These are phyloP conservation scores for Brachylomia viminalis DNA, from an alignment of 2,888 invertebrate species.

Conservation along the genomic window DNA sequence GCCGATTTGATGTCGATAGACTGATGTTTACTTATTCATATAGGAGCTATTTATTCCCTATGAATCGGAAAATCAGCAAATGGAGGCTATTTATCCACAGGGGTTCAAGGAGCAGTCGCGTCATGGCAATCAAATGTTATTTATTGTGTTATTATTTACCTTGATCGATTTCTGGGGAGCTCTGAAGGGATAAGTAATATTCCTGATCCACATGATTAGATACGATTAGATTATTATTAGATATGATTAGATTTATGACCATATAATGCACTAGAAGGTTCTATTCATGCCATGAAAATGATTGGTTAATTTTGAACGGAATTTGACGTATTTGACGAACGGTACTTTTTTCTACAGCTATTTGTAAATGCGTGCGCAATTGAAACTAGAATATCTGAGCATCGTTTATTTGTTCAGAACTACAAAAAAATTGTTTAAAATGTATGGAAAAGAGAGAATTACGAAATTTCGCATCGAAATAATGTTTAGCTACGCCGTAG, in stretches of 20 bases:
- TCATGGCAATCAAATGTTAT: slow-evolving; percentile 55
- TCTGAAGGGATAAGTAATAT: slow-evolving; percentile 34
- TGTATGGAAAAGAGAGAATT: background rate
- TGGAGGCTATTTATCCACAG: slow-evolving; percentile 62
- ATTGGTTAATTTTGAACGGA: background rate
- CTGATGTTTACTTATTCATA: slow-evolving; percentile 43
- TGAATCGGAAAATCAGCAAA: slow-evolving; percentile 65
- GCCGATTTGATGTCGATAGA: slow-evolving; percentile 14
- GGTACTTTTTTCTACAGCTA: background rate
- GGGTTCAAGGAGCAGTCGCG: slow-evolving; percentile 54
- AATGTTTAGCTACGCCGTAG: slow-evolving; percentile 46
- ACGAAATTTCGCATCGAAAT: background rate
- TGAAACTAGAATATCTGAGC: background rate
- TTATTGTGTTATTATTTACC: slow-evolving; percentile 45
- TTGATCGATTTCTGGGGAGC: slow-evolving; percentile 33
- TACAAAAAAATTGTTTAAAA: slow-evolving; percentile 4
- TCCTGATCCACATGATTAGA: slow-evolving; percentile 43
- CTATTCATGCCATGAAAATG: background rate
- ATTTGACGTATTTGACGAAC: background rate
- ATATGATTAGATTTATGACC: slow-evolving; percentile 23
- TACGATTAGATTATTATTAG: too few species aligned
- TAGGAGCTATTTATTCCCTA: slow-evolving; percentile 52
- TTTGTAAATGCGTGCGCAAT: background rate
- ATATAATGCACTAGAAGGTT: slow-evolving; percentile 4
- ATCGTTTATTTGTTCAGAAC: background rate